Percentiles rank a stretch among this genome's conserved stretches.
Conservation (phyloP, 2,888 invertebrate genomes). For the Sturmia bella region DNA sequence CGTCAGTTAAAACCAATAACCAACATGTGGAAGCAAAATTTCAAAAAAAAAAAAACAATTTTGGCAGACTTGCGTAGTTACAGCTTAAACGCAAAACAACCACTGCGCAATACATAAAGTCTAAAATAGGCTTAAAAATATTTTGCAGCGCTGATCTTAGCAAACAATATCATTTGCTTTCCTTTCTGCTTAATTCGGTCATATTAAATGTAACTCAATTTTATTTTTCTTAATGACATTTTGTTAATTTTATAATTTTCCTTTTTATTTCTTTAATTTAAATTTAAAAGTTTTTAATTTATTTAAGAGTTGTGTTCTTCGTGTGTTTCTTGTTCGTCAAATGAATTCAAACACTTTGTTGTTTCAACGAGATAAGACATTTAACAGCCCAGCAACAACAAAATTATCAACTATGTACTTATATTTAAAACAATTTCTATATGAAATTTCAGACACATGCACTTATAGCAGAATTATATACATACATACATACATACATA, state of each 20-base stretch:
- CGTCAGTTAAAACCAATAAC: too few relatives aligned
- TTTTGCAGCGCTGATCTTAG: too few relatives aligned
- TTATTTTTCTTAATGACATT: not conserved
- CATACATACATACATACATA: not conserved
- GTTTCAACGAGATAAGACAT: constrained; percentile 34
- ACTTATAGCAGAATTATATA: not conserved
- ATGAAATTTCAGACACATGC: too few relatives aligned
- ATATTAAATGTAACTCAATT: too few relatives aligned
- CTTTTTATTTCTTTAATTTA: not conserved
- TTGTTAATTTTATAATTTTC: constrained; percentile 4
- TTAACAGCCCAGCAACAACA: constrained; percentile 18
- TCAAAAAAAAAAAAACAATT: too few relatives aligned
- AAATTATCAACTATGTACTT: constrained; percentile 2
- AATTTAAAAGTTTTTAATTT: constrained; percentile 6
- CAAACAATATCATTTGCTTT: too few relatives aligned
- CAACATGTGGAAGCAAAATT: too few relatives aligned
- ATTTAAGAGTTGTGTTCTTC: constrained; percentile 27
- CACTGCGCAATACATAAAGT: too few relatives aligned
- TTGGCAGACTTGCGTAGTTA: too few relatives aligned
- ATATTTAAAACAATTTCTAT: not conserved
- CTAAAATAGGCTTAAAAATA: too few relatives aligned
- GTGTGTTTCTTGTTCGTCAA: constrained; percentile 23
- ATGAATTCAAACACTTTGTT: constrained; percentile 21
- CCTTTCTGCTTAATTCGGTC: too few relatives aligned
- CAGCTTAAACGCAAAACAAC: too few relatives aligned